Conservation (phyloP, 1,140 invertebrate genomes). For the Psilanteris sp. region DNA sequence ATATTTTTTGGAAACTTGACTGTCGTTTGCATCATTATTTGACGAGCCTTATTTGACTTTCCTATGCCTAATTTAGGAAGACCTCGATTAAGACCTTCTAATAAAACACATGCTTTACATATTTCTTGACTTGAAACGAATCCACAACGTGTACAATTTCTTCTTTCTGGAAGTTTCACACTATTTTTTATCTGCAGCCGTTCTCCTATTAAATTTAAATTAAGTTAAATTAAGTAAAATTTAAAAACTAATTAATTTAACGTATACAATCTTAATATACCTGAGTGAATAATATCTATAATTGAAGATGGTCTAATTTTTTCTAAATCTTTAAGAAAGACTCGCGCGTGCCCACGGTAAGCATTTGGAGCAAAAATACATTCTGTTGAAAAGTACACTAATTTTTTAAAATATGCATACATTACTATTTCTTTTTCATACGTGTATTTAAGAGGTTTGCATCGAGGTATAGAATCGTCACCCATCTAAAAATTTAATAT, state of each 20-base stretch:
- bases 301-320: conserved; percentile 95
- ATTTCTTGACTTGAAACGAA: conserved; percentile 97
- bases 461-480: conserved; percentile 93
- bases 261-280: conserved; percentile 79
- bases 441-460: conserved; percentile 98
- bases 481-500: conserved; percentile 87
- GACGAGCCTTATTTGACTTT: conserved; percentile 89
- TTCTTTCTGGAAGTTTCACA: conserved; percentile 89
- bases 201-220: too few species aligned
- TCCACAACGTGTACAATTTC: conserved; percentile 91
- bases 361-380: conserved; percentile 99
- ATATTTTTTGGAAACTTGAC: conserved; percentile 32
- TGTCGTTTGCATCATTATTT: conserved; percentile 68
- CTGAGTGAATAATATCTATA: conserved; percentile 98
- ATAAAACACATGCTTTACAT: conserved; percentile 97
- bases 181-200: conserved; percentile 89
- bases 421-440: conserved; percentile 99
- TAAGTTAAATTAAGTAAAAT: too few species aligned
- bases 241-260: too few species aligned
- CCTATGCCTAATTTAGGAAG: conserved; percentile 92
- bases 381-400: conserved; percentile 99
- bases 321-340: conserved; percentile 97
- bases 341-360: conserved; percentile 95
- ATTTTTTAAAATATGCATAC: conserved; percentile 98
- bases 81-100: conserved; percentile 97